A percentile compares a stretch with the other conserved stretches of the same genome.
phyloP scores from a whole-genome alignment of 2,888 invertebrate genomes.

The Oligia fasciuncula region DNA sequence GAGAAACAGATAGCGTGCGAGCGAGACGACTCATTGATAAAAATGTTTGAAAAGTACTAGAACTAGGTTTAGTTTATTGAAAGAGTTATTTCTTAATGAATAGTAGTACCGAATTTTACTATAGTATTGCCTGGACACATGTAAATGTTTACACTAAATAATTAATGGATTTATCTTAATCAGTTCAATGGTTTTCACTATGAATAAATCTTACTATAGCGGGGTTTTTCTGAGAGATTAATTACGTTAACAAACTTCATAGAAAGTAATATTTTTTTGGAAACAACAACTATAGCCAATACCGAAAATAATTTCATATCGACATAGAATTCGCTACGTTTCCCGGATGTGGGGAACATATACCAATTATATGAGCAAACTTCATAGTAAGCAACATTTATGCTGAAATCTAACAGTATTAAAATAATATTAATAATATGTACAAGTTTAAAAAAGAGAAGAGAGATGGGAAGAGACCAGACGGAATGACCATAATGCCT shows the following conservation, averaged over 20 bases:
- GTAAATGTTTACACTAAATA: background rate
- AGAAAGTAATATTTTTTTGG: background rate
- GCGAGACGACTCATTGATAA: constrained; percentile 58
- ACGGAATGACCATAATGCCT: no score
- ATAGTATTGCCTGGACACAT: background rate
- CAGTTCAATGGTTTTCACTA: background rate
- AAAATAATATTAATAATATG: no score
- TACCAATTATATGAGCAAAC: background rate
- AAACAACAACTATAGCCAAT: background rate
- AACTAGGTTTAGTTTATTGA: constrained; percentile 1
- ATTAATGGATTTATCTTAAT: background rate
- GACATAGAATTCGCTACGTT: background rate
- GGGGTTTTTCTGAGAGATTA: background rate
- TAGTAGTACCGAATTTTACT: background rate
- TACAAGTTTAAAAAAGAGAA: no score
- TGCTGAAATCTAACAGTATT: no score
- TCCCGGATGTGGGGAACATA: background rate
- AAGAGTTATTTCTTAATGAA: background rate
- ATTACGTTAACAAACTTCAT: background rate
- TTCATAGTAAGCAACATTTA: no score
- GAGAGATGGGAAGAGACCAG: no score
- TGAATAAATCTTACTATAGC: background rate
- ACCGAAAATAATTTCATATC: background rate
- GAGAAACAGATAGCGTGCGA: constrained; percentile 44
- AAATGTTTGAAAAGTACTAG: constrained; percentile 17